Percentiles rank a stretch among this genome's conserved stretches.
These are phyloP conservation scores for Poeciliopsis presidionis DNA, from an alignment of 2,797 vertebrate species.

Conservation along the genomic window DNA sequence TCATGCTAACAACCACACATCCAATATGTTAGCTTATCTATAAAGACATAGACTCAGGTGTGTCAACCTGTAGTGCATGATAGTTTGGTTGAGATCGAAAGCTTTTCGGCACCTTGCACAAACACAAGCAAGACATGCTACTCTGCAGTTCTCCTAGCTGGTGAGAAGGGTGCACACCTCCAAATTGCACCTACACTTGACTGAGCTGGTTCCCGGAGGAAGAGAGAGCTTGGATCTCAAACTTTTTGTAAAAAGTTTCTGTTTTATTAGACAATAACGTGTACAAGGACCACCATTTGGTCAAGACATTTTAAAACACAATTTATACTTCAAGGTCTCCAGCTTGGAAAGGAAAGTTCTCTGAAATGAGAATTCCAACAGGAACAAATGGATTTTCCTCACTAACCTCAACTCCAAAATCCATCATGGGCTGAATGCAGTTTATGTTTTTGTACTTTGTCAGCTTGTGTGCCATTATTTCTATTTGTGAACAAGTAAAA, in stretches of 20 bases:
- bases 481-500: not conserved
- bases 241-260: not conserved
- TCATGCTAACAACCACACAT: not conserved
- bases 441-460: not conserved
- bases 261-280: not conserved
- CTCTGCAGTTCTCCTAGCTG: not conserved
- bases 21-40: not conserved
- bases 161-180: not conserved
- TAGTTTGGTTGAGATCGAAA: not conserved
- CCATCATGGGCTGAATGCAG: not conserved
- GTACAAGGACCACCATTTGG: not conserved
- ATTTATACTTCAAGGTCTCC: not conserved
- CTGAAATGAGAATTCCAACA: not conserved
- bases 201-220: not conserved
- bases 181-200: not conserved
- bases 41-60: not conserved
- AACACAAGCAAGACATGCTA: not conserved
- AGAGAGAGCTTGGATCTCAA: not conserved
- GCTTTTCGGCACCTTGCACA: not conserved
- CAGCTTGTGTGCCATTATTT: not conserved
- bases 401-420: not conserved
- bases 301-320: not conserved
- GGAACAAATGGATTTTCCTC: not conserved
- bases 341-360: not conserved
- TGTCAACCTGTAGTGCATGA: not conserved